A percentile compares a stretch with the other conserved stretches of the same genome.
Conservation (phyloP, 2,888 invertebrate genomes). For the Nudaria mundana region DNA sequence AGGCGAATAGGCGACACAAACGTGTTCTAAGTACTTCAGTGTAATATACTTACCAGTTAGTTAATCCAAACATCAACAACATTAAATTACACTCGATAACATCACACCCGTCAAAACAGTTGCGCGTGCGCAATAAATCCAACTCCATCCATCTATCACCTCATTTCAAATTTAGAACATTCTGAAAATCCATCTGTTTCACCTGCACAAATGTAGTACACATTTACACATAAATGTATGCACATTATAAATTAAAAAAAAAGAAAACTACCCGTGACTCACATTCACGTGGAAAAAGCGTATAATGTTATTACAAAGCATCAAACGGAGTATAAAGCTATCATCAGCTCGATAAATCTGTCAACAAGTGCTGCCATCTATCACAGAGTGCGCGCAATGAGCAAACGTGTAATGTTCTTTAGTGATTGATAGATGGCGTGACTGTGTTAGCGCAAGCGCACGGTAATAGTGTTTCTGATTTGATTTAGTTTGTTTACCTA, state of each 20-base stretch:
- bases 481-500: constrained; percentile 47
- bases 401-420: constrained; percentile 64
- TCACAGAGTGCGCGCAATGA: constrained; percentile 53
- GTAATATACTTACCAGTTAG: constrained; percentile 1
- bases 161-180: constrained; percentile 33
- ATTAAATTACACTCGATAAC: constrained; percentile 6
- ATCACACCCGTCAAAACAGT: constrained; percentile 14
- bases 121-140: constrained; percentile 22
- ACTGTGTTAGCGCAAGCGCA: constrained; percentile 47
- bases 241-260: constrained; percentile 34
- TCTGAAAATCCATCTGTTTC: constrained; percentile 28
- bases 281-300: constrained; percentile 37
- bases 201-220: constrained; percentile 38
- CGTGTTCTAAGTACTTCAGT: not conserved
- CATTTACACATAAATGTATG: too few relatives aligned
- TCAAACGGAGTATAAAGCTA: constrained; percentile 62
- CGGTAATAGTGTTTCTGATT: constrained; percentile 42
- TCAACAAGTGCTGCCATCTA: constrained; percentile 72
- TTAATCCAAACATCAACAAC: constrained; percentile 1
- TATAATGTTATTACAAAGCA: constrained; percentile 58
- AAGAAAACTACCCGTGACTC: constrained; percentile 32
- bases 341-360: constrained; percentile 61
- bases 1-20: too few relatives aligned
- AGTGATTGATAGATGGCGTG: constrained; percentile 74
- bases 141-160: constrained; percentile 25